These are phyloP conservation scores for Coturnix japonica DNA, from an alignment of 2,113 vertebrate species.

Conservation along the genomic window DNA sequence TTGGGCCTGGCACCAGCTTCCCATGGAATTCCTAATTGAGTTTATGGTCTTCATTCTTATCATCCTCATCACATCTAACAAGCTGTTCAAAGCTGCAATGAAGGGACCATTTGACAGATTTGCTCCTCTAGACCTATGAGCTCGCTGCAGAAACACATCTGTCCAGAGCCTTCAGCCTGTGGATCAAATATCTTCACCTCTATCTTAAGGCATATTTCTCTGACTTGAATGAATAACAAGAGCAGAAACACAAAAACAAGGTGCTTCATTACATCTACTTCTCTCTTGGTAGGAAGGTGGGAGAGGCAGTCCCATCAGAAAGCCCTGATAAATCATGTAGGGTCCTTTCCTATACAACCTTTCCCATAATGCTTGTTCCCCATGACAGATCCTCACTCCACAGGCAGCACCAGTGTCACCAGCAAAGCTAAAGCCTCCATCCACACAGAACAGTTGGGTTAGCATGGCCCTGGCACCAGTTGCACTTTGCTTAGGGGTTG, in stretches of 20 bases:
- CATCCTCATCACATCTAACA: constrained; percentile 21
- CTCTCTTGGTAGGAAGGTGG: not conserved
- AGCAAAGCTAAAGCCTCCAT: not conserved
- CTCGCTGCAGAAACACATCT: not conserved
- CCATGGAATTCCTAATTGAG: constrained; percentile 47
- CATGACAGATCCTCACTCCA: not conserved
- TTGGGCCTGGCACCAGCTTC: constrained; percentile 47
- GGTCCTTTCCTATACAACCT: not conserved
- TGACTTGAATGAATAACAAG: not conserved
- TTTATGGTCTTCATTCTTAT: constrained; percentile 23
- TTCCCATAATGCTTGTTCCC: not conserved
- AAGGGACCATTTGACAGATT: not conserved
- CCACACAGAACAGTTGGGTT: not conserved
- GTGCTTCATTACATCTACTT: not conserved
- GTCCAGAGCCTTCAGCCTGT: not conserved
- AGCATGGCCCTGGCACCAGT: not conserved
- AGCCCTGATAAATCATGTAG: not conserved
- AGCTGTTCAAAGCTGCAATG: not conserved
- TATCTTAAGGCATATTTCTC: not conserved
- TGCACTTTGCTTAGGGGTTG: accelerated
- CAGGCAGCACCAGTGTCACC: not conserved
- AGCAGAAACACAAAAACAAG: not conserved
- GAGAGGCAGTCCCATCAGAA: not conserved
- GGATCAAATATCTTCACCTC: not conserved
- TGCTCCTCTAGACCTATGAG: not conserved